Evolutionary conservation across 2,797 vertebrate species (phyloP).

Genomic region (Myiothlypis chrysogaster): DNA sequence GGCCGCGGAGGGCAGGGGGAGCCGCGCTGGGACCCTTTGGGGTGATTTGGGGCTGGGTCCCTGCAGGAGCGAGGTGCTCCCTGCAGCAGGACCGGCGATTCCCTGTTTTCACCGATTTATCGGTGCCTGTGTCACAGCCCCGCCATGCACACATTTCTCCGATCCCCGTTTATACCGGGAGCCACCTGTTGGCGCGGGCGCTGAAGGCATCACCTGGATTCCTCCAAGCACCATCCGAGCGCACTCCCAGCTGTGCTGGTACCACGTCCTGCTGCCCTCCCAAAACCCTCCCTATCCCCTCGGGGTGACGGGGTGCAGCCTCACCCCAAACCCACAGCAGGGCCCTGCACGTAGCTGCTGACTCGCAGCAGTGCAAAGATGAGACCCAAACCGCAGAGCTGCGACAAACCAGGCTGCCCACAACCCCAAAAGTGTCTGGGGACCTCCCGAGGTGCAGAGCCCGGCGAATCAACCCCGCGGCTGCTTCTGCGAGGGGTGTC

Average conservation of each 20-base stretch:
- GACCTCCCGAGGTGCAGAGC: neutral
- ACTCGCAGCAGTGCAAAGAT: accelerated
- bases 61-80: neutral
- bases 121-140: accelerated
- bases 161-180: accelerated
- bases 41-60: neutral
- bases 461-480: neutral
- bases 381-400: neutral
- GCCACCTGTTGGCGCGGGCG: too few species aligned
- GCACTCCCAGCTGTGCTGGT: accelerated
- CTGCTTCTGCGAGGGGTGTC: neutral
- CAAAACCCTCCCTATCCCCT: accelerated
- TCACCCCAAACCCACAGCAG: accelerated
- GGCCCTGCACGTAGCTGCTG: accelerated
- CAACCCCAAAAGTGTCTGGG: accelerated
- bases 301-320: accelerated
- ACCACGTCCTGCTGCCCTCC: accelerated
- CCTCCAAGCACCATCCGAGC: accelerated
- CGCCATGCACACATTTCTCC: accelerated
- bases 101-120: accelerated
- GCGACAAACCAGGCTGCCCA: neutral
- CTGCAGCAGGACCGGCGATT: accelerated
- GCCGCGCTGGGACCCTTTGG: neutral
- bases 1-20: neutral
- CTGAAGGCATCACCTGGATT: accelerated